A percentile compares a stretch with the other conserved stretches of the same genome.
These are phyloP conservation scores for Hylaeus anthracinus DNA, from an alignment of 1,140 invertebrate genomes.

Conservation along the genomic window DNA sequence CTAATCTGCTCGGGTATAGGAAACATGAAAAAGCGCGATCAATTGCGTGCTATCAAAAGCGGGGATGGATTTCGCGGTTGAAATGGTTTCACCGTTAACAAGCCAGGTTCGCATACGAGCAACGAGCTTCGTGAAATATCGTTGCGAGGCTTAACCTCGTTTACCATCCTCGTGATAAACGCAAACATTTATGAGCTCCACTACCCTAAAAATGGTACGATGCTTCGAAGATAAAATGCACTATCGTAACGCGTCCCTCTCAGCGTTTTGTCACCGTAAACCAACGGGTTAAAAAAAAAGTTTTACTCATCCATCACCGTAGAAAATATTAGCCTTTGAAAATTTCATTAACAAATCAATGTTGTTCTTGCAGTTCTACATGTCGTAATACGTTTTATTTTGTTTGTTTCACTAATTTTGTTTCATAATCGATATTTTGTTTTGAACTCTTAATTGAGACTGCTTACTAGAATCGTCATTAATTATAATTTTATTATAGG, in stretches of 20 bases:
- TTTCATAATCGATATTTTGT: too few relatives aligned
- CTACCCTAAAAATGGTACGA: background rate
- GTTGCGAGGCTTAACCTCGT: conserved; percentile 43
- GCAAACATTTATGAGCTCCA: conserved; percentile 35
- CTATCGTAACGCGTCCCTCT: background rate
- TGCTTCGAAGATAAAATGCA: background rate
- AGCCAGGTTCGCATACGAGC: conserved; percentile 13
- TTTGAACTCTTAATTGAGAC: too few relatives aligned
- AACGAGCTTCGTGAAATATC: conserved; percentile 37
- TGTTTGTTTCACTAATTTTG: too few relatives aligned
- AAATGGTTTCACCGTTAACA: conserved; percentile 21
- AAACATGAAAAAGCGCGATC: conserved; percentile 6
- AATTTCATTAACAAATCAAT: too few relatives aligned
- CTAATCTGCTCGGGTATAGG: background rate
- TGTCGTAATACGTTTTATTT: too few relatives aligned
- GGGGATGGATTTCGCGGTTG: conserved; percentile 20
- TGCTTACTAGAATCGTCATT: too few relatives aligned
- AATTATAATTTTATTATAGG: too few relatives aligned
- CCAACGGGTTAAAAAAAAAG: background rate
- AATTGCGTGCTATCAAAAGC: background rate
- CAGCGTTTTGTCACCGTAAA: background rate
- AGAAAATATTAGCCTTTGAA: background rate
- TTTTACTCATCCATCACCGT: background rate
- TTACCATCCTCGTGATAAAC: conserved; percentile 27
- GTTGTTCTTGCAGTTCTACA: too few relatives aligned